Percentiles rank a stretch among this genome's conserved stretches.
phyloP scores from a whole-genome alignment of 2,113 vertebrate species.

The pig (Sus scrofa) region T2T-Sscrofa CM000819.6:10036001-10036500 shows the following conservation, averaged over 20 bases:
- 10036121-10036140: not conserved
- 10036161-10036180: not conserved
- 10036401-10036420: slow-evolving; percentile 53
- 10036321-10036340: not conserved
- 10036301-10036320: not conserved
- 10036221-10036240: not conserved
- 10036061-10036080: not conserved
- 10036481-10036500: not conserved
- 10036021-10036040: not conserved
- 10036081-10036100: not conserved
- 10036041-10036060: not conserved
- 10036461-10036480: slow-evolving; percentile 42
- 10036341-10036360: slow-evolving; percentile 18
- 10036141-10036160: not conserved
- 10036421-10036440: slow-evolving; percentile 27
- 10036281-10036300: not conserved
- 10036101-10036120: not conserved
- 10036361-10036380: slow-evolving; percentile 43
- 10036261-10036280: not conserved
- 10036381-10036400: not conserved
- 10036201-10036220: not conserved
- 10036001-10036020: not conserved
- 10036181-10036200: not conserved
- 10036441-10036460: slow-evolving; percentile 42
- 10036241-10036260: not conserved